phyloP scores from a whole-genome alignment of 2,797 vertebrate species.

The Falco concolor region DNA sequence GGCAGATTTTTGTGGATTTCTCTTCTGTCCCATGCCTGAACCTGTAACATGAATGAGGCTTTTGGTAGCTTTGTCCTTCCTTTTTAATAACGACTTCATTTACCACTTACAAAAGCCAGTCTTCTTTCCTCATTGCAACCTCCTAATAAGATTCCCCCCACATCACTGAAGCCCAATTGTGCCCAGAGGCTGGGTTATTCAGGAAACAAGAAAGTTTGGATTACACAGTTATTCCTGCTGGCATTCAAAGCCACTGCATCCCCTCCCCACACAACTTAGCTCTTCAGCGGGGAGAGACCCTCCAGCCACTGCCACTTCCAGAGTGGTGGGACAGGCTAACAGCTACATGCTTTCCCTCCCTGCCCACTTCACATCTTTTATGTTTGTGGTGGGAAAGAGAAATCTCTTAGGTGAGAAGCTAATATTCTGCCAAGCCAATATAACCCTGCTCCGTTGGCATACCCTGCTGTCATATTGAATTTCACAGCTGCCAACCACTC shows the following conservation, averaged over 20 bases:
- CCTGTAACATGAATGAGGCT: slow-evolving; percentile 47
- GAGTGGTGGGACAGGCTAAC: background rate
- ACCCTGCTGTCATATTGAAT: background rate
- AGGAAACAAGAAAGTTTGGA: slow-evolving; percentile 23
- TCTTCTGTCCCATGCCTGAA: slow-evolving; percentile 42
- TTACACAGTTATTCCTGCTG: slow-evolving; percentile 17
- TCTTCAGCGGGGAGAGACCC: background rate
- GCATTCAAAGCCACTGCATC: background rate
- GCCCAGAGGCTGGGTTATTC: background rate
- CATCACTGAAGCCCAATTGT: slow-evolving; percentile 23
- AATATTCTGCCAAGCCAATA: background rate
- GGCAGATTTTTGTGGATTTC: slow-evolving; percentile 58
- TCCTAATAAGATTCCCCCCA: slow-evolving; percentile 57
- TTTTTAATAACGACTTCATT: slow-evolving; percentile 59
- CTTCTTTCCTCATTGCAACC: background rate
- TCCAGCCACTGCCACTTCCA: background rate
- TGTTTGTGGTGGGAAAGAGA: background rate
- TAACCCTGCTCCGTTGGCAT: background rate
- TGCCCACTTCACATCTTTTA: background rate
- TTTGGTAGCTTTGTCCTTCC: slow-evolving; percentile 48
- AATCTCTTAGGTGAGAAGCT: background rate
- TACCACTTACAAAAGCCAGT: slow-evolving; percentile 48
- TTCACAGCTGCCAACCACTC: background rate
- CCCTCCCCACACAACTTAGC: background rate
- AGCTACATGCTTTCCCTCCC: background rate